Evolutionary conservation across 2,797 vertebrate genomes (phyloP).

Genomic region (Rhinichthys osculus): DNA sequence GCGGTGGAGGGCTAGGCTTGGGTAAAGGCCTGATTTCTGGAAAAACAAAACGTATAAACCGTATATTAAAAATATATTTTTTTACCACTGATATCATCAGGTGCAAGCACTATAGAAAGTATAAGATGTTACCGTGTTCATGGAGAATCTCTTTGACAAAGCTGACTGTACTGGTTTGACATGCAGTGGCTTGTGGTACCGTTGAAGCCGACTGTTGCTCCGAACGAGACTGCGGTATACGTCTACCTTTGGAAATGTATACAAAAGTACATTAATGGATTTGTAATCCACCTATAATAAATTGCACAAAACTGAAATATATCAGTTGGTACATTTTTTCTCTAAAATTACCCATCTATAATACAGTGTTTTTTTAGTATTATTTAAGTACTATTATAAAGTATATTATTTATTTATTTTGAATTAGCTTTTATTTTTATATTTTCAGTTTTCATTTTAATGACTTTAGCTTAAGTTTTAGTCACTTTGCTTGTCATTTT

Average conservation of each 20-base stretch:
- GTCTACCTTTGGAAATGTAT: conserved; percentile 30
- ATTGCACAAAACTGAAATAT: neutral
- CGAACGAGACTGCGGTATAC: neutral
- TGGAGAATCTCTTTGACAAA: neutral
- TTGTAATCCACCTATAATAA: neutral
- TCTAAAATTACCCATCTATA: neutral
- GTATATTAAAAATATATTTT: neutral
- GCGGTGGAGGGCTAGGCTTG: conserved; percentile 62
- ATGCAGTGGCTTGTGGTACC: neutral
- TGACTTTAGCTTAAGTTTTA: neutral
- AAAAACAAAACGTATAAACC: conserved; percentile 6
- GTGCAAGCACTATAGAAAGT: neutral
- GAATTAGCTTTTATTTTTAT: neutral
- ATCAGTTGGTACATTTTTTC: neutral
- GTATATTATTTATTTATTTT: neutral
- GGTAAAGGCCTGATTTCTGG: conserved; percentile 55
- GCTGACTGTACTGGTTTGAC: neutral
- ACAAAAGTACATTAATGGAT: conserved; percentile 9
- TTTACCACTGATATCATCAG: neutral
- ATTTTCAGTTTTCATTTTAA: neutral
- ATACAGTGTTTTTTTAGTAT: neutral
- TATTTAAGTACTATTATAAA: neutral
- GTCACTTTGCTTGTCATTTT: neutral
- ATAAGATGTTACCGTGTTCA: conserved; percentile 28
- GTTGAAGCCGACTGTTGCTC: neutral